These are phyloP conservation scores for Sardina pilchardus DNA, from an alignment of 2,113 vertebrate species.

Conservation along the genomic window DNA sequence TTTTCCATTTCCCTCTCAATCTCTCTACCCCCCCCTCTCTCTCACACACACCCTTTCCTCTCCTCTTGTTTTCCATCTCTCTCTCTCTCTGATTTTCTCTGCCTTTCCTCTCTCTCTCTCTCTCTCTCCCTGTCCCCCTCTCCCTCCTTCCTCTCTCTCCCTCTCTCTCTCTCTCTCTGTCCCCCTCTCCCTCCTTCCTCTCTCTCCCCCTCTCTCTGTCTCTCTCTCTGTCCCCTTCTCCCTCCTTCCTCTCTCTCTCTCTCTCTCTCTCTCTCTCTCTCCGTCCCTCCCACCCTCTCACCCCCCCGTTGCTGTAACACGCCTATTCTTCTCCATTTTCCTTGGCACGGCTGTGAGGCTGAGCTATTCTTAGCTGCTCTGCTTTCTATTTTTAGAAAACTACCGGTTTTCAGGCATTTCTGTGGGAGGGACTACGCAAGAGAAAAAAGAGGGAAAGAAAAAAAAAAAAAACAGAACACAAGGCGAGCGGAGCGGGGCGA, in stretches of 20 bases:
- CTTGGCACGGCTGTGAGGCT: constrained; percentile 78
- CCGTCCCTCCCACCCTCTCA: neutral
- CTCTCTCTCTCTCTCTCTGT: neutral
- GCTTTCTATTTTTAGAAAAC: constrained; percentile 87
- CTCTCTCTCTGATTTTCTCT: neutral
- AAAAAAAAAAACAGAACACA: constrained; percentile 56
- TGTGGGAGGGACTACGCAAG: constrained; percentile 66
- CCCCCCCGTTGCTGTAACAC: constrained; percentile 68
- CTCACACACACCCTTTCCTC: neutral
- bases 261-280: neutral
- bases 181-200: neutral
- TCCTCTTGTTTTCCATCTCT: neutral
- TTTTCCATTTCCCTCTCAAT: no score
- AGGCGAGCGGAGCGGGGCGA: constrained; percentile 53
- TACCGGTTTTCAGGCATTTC: constrained; percentile 84
- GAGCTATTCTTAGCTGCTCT: constrained; percentile 81
- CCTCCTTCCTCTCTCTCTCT: neutral
- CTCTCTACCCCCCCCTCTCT: no score
- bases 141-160: neutral
- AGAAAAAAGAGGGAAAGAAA: neutral
- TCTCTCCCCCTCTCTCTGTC: neutral
- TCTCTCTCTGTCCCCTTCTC: neutral
- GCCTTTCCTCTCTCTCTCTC: neutral
- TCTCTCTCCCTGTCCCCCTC: neutral
- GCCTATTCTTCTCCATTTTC: constrained; percentile 85